Evolutionary conservation across 30 jellyfish, hydroid and myxozoan genomes (phyloP).

Genomic region (Rhopilema esculentum): DNA sequence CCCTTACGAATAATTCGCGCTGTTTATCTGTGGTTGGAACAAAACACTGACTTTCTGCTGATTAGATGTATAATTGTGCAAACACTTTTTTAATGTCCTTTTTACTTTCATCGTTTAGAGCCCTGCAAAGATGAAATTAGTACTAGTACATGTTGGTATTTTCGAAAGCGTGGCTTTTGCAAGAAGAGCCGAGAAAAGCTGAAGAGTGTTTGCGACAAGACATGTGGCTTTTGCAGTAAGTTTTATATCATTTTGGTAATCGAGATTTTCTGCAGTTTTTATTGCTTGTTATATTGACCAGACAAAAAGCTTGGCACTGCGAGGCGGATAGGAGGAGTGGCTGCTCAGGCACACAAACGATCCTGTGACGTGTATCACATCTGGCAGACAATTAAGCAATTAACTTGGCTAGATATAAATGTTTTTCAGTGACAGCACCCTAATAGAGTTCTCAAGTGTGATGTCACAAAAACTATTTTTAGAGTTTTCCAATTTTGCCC

Average conservation of each 20-base stretch:
- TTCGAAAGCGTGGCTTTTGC: conserved; percentile 41
- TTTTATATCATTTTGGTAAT: background rate
- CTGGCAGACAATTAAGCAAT: too few relatives aligned
- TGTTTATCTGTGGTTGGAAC: too few relatives aligned
- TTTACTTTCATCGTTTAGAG: conserved; percentile 6
- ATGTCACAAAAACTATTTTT: too few relatives aligned
- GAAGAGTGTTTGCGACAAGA: conserved; percentile 58
- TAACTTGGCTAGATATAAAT: too few relatives aligned
- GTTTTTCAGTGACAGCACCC: too few relatives aligned
- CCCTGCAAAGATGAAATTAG: conserved; percentile 61
- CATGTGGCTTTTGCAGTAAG: conserved; percentile 78
- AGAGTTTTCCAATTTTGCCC: too few relatives aligned
- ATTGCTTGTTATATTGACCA: background rate
- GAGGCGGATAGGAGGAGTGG: background rate
- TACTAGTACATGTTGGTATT: conserved; percentile 58
- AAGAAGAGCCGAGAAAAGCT: conserved; percentile 20
- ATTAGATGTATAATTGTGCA: background rate
- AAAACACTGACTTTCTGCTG: background rate
- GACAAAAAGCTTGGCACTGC: background rate
- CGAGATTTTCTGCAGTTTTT: background rate
- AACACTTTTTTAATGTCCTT: too few relatives aligned
- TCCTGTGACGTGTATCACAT: too few relatives aligned
- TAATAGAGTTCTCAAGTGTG: too few relatives aligned
- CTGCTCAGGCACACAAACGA: too few relatives aligned
- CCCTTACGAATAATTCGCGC: too few relatives aligned